These are phyloP conservation scores for Brachyhypopomus gauderio DNA, from an alignment of 2,113 vertebrate genomes.

Conservation along the genomic window DNA sequence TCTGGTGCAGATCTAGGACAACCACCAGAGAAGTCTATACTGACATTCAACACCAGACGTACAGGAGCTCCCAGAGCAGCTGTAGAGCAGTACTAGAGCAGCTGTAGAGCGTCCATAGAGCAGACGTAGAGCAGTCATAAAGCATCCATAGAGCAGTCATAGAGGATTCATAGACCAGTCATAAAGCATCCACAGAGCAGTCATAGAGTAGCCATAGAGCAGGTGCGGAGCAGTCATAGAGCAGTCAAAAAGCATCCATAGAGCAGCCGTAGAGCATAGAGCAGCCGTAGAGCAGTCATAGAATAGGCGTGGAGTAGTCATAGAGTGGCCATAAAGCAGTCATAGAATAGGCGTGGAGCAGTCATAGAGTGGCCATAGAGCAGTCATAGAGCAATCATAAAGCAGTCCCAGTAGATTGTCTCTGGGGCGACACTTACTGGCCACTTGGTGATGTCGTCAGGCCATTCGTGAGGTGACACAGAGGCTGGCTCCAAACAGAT, in stretches of 20 bases:
- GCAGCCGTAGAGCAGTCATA: too few relatives aligned
- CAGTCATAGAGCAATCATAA: background rate
- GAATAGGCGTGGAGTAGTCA: too few relatives aligned
- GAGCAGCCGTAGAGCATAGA: background rate
- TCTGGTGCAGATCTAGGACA: constrained; percentile 90
- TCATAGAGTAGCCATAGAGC: background rate
- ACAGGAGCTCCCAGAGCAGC: constrained; percentile 30
- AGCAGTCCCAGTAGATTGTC: background rate
- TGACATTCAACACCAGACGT: constrained; percentile 76
- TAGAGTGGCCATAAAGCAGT: too few relatives aligned
- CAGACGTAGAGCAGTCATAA: background rate
- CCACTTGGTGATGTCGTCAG: constrained; percentile 98
- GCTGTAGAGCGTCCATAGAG: too few relatives aligned
- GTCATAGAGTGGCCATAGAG: background rate
- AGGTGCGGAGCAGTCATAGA: background rate
- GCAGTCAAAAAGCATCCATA: background rate
- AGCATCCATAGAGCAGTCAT: background rate
- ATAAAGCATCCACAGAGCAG: background rate
- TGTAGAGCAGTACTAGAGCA: background rate
- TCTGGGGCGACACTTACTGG: constrained; percentile 79
- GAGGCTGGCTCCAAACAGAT: constrained; percentile 95
- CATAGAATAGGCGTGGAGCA: background rate
- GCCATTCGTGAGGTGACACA: constrained; percentile 91
- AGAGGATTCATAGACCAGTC: background rate
- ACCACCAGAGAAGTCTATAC: constrained; percentile 17